phyloP scores from a whole-genome alignment of 2,888 invertebrate species.

The Spialia ferax region DNA sequence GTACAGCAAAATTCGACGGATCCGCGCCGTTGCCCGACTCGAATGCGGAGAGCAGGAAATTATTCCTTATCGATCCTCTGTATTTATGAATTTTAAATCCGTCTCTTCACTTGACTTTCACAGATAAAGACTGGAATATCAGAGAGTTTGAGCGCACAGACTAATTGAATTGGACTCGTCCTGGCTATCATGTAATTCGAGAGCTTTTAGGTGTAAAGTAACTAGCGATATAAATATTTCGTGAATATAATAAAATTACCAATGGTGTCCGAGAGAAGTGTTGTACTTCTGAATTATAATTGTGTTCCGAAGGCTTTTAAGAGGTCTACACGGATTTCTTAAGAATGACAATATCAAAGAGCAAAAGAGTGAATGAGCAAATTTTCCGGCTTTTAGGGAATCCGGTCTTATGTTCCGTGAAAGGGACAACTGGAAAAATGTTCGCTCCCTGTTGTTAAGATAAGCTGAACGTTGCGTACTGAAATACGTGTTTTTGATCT shows the following conservation, averaged over 20 bases:
- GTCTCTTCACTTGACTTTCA: slow-evolving; percentile 41
- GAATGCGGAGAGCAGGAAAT: slow-evolving; percentile 47
- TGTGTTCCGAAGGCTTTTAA: slow-evolving; percentile 25
- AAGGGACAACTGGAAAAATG: slow-evolving; percentile 56
- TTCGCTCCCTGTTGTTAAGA: slow-evolving; percentile 51
- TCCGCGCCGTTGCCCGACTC: slow-evolving; percentile 40
- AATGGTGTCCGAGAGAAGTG: not conserved
- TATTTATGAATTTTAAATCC: slow-evolving; percentile 54
- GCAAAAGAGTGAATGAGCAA: slow-evolving; percentile 65
- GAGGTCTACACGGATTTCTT: slow-evolving; percentile 46
- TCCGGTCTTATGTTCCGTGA: slow-evolving; percentile 54
- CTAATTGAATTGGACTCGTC: slow-evolving; percentile 26
- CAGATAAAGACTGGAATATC: slow-evolving; percentile 29
- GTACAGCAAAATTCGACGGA: slow-evolving; percentile 43
- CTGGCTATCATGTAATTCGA: slow-evolving; percentile 13
- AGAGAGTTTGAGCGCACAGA: slow-evolving; percentile 21
- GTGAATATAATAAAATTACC: slow-evolving; percentile 5
- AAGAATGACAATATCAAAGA: slow-evolving; percentile 68
- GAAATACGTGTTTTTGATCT: slow-evolving; percentile 43
- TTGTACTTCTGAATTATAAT: slow-evolving; percentile 19
- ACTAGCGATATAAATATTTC: slow-evolving; percentile 14
- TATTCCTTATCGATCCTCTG: slow-evolving; percentile 49
- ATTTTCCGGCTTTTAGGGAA: slow-evolving; percentile 72
- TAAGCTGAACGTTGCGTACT: slow-evolving; percentile 44
- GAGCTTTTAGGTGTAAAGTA: slow-evolving; percentile 16